These are phyloP conservation scores for Calcarius lapponicus DNA, from an alignment of 2,797 vertebrate species.

Conservation along the genomic window DNA sequence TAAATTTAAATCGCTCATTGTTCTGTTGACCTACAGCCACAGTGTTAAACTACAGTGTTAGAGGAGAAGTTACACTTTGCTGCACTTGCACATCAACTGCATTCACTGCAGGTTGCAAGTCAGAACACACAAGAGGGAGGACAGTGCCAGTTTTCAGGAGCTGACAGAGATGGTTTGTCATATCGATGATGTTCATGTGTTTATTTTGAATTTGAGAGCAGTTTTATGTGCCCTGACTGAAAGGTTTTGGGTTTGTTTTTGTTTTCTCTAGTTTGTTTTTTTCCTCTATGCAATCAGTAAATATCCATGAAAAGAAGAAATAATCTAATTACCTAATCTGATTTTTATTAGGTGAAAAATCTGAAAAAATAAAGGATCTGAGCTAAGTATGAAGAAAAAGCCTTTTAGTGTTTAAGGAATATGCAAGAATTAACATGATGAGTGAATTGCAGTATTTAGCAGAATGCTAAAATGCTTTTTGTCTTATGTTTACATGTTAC, in stretches of 20 bases:
- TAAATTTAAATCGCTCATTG: background rate
- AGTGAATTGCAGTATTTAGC: background rate
- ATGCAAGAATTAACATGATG: background rate
- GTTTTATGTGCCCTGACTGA: background rate
- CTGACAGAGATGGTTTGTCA: background rate
- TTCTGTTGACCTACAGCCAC: background rate
- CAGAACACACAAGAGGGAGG: background rate
- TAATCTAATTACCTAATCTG: background rate
- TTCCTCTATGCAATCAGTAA: background rate
- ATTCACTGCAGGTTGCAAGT: background rate
- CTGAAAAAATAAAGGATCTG: background rate
- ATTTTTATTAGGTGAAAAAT: background rate
- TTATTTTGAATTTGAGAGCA: background rate
- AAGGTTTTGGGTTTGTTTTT: background rate
- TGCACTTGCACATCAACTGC: background rate
- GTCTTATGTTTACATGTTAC: background rate
- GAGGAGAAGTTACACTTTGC: background rate
- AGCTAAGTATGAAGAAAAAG: background rate
- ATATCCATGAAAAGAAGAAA: background rate
- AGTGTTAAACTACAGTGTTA: background rate
- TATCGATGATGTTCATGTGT: background rate
- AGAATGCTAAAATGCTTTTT: background rate
- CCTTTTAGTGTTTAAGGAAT: background rate
- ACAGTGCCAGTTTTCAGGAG: background rate
- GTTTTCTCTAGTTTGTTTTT: background rate